A percentile compares a stretch with the other conserved stretches of the same genome.
Evolutionary conservation across 2,888 invertebrate species (phyloP).

Genomic region (Atrina japonica): DNA sequence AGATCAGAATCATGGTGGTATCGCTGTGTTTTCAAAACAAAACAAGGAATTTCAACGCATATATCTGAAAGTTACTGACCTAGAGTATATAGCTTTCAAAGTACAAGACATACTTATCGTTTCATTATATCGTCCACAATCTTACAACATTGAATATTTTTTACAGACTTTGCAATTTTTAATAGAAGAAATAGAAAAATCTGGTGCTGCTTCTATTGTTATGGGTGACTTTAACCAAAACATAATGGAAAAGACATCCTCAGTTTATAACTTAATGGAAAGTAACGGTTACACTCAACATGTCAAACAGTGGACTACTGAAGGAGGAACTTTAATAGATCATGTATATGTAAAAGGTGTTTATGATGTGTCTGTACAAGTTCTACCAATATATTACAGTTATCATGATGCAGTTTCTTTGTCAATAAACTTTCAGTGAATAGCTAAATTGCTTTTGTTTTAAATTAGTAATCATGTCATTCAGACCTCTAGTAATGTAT

Average conservation of each 20-base stretch:
- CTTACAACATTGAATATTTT: slow-evolving; percentile 24
- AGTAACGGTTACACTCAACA: slow-evolving; percentile 23
- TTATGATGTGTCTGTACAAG: neutral
- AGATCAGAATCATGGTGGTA: slow-evolving; percentile 31
- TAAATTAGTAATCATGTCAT: too few species aligned
- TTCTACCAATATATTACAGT: slow-evolving; percentile 38
- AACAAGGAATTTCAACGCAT: slow-evolving; percentile 1
- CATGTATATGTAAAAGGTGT: slow-evolving; percentile 41
- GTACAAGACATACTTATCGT: slow-evolving; percentile 14
- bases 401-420: slow-evolving; percentile 36
- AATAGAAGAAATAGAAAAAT: neutral
- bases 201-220: slow-evolving; percentile 8
- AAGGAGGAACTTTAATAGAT: slow-evolving; percentile 36
- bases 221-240: slow-evolving; percentile 41
- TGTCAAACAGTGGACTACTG: slow-evolving; percentile 34
- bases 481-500: too few species aligned
- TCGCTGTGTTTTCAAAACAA: slow-evolving; percentile 8
- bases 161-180: slow-evolving; percentile 3
- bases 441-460: too few species aligned
- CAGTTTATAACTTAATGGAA: slow-evolving; percentile 18
- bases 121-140: slow-evolving; percentile 29
- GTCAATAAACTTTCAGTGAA: too few species aligned
- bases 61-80: neutral
- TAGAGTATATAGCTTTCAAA: slow-evolving; percentile 30
- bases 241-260: slow-evolving; percentile 9